phyloP scores from a whole-genome alignment of 2,888 invertebrate genomes.

The Drosophila antonietae region DNA sequence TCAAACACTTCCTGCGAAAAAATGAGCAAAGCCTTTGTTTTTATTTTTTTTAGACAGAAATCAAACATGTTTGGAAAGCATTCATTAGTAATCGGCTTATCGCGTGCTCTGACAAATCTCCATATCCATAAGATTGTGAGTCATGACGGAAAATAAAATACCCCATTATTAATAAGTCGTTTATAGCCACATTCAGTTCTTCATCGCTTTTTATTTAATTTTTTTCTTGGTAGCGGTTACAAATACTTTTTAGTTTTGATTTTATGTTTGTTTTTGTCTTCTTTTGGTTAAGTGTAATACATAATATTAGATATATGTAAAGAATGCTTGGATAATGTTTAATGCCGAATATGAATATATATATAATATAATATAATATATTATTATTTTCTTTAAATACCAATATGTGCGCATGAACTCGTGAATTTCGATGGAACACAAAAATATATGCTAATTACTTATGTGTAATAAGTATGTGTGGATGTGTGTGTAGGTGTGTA shows the following conservation, averaged over 20 bases:
- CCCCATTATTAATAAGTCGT: not conserved
- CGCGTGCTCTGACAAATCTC: conserved; percentile 27
- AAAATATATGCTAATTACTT: conserved; percentile 52
- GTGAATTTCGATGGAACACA: conserved; percentile 67
- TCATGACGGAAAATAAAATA: conserved; percentile 25
- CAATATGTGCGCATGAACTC: conserved; percentile 64
- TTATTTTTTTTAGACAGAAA: conserved; percentile 29
- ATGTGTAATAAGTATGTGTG: conserved; percentile 36
- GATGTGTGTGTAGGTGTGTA: not conserved
- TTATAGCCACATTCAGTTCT: conserved; percentile 60
- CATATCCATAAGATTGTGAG: conserved; percentile 15
- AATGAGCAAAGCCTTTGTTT: conserved; percentile 17
- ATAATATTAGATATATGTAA: conserved; percentile 42
- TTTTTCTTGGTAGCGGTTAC: conserved; percentile 54
- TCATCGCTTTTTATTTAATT: conserved; percentile 59
- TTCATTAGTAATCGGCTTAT: conserved; percentile 44
- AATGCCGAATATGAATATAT: conserved; percentile 63
- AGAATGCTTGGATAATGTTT: conserved; percentile 47
- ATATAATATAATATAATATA: not conserved
- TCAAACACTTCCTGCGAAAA: conserved; percentile 55
- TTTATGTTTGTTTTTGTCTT: conserved; percentile 10
- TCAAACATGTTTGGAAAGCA: conserved; percentile 4
- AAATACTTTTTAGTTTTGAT: conserved; percentile 55
- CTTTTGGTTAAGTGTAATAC: conserved; percentile 48
- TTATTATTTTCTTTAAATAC: conserved; percentile 28